Percentiles rank a stretch among this genome's conserved stretches.
Conservation (phyloP, 1,140 invertebrate genomes). For the Pollicipes pollicipes region DNA sequence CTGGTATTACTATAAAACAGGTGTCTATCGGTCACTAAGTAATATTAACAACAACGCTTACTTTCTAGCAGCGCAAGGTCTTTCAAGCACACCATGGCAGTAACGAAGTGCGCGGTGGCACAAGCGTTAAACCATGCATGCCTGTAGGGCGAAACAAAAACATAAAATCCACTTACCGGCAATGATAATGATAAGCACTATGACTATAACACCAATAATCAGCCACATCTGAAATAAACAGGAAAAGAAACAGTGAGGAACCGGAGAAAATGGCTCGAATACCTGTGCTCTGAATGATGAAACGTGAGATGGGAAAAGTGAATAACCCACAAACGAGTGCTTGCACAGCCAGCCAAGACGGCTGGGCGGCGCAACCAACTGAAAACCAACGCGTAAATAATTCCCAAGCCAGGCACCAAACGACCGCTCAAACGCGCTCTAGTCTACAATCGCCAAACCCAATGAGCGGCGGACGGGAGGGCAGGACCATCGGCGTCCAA, state of each 20-base stretch:
- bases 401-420: not conserved
- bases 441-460: not conserved
- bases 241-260: not conserved
- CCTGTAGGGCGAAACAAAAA: not conserved
- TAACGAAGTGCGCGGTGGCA: not conserved
- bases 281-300: not conserved
- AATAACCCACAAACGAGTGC: not conserved
- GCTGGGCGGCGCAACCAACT: not conserved
- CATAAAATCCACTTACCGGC: not conserved
- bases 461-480: not conserved
- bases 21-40: not conserved
- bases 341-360: not conserved
- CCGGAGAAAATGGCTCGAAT: not conserved
- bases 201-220: conserved; percentile 2
- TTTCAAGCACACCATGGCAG: too few species aligned
- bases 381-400: not conserved
- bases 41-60: not conserved
- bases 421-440: not conserved
- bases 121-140: not conserved
- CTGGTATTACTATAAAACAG: too few species aligned
- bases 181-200: conserved; percentile 2
- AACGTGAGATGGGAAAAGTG: not conserved
- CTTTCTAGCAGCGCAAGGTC: too few species aligned
- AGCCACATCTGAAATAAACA: not conserved
- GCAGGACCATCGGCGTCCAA: not conserved